Evolutionary conservation across 2,113 vertebrate species (phyloP), one percentile per base, ranked within the genome.

Genomic region (Polyodon spathula): DNA sequence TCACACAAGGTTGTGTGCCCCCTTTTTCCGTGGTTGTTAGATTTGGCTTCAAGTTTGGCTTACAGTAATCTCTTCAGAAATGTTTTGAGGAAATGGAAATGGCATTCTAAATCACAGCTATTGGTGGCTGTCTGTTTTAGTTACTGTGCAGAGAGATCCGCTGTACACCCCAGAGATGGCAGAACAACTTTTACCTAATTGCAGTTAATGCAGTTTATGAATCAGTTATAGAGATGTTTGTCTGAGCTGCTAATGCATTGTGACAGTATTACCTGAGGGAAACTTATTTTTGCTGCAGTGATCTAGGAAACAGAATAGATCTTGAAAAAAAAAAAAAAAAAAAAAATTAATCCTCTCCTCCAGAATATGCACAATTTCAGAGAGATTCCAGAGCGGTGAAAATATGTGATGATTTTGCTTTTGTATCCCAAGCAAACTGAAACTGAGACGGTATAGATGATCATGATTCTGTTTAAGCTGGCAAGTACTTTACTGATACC

Each of bases 381-480:
- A 50, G 12, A 50, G 5, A 27, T 3, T 2, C 27, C 27, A 27
- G 27, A 27, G 27, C 27, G 27, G 27, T 27, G 27, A 27, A 27
- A 27, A 27, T 27, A 27, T 27, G 27, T 27, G 27, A 27, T 27
- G 27, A 27, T 27, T 27, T 27, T 27, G 27, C 27, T 27, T 2
- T 27, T 27, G 27, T 2, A 4, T 54, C 69, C 58, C 69, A 64
- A 62, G 51, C 51, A 54, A 54, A 37, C 40, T 54, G 54, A 70
- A 27, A 27, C 27, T 3, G 27, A 27, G 27, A 27, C 27, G 3
- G 27, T 27, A 27, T 27, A 27, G 27, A 27, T 27, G n/a, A n/a
- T n/a, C n/a, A 27, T 27, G 27, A 27, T 27, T 27, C 27, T 27
- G 27, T 27, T 27, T 27, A 27, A 27, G 3, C 27, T 27, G 27